Evolutionary conservation across 2,888 invertebrate species (phyloP).

Genomic region (Epinotia nisella): DNA sequence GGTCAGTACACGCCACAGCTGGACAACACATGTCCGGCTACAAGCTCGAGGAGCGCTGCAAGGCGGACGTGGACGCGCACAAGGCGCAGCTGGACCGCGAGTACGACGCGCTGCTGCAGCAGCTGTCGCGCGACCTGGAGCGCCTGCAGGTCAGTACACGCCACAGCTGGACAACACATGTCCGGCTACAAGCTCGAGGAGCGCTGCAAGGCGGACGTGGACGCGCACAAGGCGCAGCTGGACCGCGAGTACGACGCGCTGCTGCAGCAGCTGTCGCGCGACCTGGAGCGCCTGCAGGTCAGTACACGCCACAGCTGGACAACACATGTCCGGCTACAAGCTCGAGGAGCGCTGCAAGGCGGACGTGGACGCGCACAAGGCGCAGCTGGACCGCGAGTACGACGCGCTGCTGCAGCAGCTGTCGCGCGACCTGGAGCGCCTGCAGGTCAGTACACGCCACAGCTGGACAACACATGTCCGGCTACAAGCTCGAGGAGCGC

Average conservation of each 20-base stretch:
- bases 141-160: slow-evolving; percentile 87
- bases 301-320: slow-evolving; percentile 90
- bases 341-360: slow-evolving; percentile 97
- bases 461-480: slow-evolving; percentile 99
- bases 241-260: slow-evolving; percentile 98
- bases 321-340: slow-evolving; percentile 99
- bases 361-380: slow-evolving; percentile 98
- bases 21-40: slow-evolving; percentile 98
- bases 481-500: slow-evolving; percentile 96
- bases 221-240: slow-evolving; percentile 96
- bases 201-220: slow-evolving; percentile 98
- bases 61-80: slow-evolving; percentile 98
- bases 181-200: slow-evolving; percentile 97
- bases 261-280: slow-evolving; percentile 95
- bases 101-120: slow-evolving; percentile 96
- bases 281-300: slow-evolving; percentile 94
- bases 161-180: slow-evolving; percentile 97
- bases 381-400: slow-evolving; percentile 97
- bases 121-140: slow-evolving; percentile 96
- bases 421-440: slow-evolving; percentile 94
- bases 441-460: slow-evolving; percentile 84
- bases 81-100: slow-evolving; percentile 98
- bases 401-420: slow-evolving; percentile 96
- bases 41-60: slow-evolving; percentile 97
- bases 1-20: slow-evolving; percentile 86